These are phyloP conservation scores for Athripsodes cinereus DNA, from an alignment of 2,888 invertebrate species.

Conservation along the genomic window DNA sequence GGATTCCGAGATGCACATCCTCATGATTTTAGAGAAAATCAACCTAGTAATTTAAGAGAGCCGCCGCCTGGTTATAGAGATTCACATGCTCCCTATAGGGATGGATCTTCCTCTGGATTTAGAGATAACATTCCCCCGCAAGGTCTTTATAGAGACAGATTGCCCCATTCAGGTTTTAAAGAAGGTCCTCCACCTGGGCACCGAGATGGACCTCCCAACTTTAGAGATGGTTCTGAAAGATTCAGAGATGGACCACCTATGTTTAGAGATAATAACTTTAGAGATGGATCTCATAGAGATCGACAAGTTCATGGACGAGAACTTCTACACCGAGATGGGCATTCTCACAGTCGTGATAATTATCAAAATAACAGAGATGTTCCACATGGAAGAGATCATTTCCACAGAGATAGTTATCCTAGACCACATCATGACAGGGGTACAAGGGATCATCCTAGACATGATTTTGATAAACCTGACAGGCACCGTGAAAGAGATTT, in stretches of 20 bases:
- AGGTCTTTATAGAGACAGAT: constrained; percentile 29
- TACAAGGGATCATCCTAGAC: constrained; percentile 37
- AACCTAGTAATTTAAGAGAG: constrained; percentile 12
- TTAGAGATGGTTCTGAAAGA: constrained; percentile 15
- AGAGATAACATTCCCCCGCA: constrained; percentile 27
- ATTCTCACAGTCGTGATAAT: constrained; percentile 14
- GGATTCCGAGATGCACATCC: constrained; percentile 18
- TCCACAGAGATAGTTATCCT: constrained; percentile 34
- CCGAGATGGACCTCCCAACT: constrained; percentile 39
- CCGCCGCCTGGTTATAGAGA: constrained; percentile 6
- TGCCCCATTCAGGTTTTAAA: constrained; percentile 30
- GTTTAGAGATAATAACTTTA: constrained; percentile 29
- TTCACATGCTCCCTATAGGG: constrained; percentile 32
- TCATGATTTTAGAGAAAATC: constrained; percentile 20
- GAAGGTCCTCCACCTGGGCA: constrained; percentile 12
- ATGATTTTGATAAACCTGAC: constrained; percentile 38
- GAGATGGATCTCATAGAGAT: constrained; percentile 22
- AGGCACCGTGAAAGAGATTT: constrained; percentile 39
- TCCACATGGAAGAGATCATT: constrained; percentile 11
- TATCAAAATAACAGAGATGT: constrained; percentile 13
- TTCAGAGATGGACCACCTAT: constrained; percentile 21
- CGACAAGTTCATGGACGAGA: constrained; percentile 13
- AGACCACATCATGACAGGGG: constrained; percentile 35
- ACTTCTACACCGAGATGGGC: constrained; percentile 16
- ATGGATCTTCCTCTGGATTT: constrained; percentile 24